These are phyloP conservation scores for Pterocles burchelli DNA, from an alignment of 2,113 vertebrate genomes.

Conservation along the genomic window DNA sequence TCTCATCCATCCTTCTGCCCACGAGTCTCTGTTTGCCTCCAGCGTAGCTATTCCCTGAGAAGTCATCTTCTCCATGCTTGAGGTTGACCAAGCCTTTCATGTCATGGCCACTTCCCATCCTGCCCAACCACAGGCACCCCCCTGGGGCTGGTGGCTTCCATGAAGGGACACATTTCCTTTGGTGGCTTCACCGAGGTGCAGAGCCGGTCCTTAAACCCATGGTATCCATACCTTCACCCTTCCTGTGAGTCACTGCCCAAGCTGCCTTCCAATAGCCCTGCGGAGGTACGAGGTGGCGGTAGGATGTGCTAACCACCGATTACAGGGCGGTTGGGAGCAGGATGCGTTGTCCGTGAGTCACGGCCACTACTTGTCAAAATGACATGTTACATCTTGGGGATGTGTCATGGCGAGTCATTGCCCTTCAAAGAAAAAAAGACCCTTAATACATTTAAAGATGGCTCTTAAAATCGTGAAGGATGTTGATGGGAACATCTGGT, in stretches of 20 bases:
- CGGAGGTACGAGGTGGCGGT: not conserved
- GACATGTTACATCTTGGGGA: not conserved
- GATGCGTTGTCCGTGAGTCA: not conserved
- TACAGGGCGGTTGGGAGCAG: not conserved
- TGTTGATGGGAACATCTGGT: rapidly evolving
- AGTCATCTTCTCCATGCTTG: not conserved
- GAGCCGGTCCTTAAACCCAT: not conserved
- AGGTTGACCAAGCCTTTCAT: not conserved
- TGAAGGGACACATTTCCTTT: rapidly evolving
- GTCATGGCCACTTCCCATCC: rapidly evolving
- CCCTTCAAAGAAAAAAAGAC: not conserved
- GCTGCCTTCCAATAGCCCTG: not conserved
- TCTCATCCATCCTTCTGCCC: not conserved
- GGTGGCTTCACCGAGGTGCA: not conserved
- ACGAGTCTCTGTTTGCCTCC: rapidly evolving
- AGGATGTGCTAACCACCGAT: not conserved
- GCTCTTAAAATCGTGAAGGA: not conserved
- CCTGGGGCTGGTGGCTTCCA: rapidly evolving
- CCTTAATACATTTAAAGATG: not conserved
- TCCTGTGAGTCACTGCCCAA: not conserved
- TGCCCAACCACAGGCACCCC: not conserved
- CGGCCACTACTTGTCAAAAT: not conserved
- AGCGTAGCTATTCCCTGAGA: not conserved
- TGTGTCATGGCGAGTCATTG: rapidly evolving
- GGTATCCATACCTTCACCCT: not conserved